Base-by-base conservation (phyloP, 2,888 invertebrate species). In the Micropterix aruncella region DNA sequence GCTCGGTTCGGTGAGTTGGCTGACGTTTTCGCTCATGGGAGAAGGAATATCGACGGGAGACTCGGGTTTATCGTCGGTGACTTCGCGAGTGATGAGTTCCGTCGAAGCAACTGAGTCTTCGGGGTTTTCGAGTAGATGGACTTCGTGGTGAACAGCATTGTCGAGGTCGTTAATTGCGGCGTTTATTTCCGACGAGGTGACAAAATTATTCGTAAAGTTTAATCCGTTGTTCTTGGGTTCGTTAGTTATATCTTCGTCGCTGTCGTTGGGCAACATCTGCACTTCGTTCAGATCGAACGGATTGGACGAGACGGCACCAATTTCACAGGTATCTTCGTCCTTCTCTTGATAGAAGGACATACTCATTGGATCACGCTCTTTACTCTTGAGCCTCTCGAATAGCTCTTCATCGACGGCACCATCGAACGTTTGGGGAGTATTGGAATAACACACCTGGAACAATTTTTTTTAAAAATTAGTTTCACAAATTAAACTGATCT, bases 261-360 rank as follows among this genome's bases (percentile, higher is more conserved):
- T 65, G 50, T 71, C 69, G 40, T 52, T 52, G 1, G 77, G 77
- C 40, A 77, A 55, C 15, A 62, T 54, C 51, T 75, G 77, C 16
- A 77, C 76, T 49, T 75, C 72, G 56, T 78, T 76, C 18, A 77
- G 63, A 58, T 77, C 76, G 39, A 75, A 73, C 40, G 65, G 66
- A 53, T 68, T 61, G 44, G 60, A 60, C 46, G 55, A 57, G 52
- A 58, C 61, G 36, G 57, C 50, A 44, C 64, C 60, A 44, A 65
- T 60, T 53, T 70, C 70, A 55, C 67, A 66, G 2, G 69, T 68
- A 48, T 72, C 73, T 51, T 73, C 72, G 52, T 72, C 73, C 55
- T 75, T 73, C 54, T 77, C 75, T 54, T 75, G 76, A 54, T 77
- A 77, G 57, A 77, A 77, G 44, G 77, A 77, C 75, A 75, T 75